Base-by-base conservation (phyloP, 2,113 vertebrate genomes). In the Rhodinocichla rosea region DNA sequence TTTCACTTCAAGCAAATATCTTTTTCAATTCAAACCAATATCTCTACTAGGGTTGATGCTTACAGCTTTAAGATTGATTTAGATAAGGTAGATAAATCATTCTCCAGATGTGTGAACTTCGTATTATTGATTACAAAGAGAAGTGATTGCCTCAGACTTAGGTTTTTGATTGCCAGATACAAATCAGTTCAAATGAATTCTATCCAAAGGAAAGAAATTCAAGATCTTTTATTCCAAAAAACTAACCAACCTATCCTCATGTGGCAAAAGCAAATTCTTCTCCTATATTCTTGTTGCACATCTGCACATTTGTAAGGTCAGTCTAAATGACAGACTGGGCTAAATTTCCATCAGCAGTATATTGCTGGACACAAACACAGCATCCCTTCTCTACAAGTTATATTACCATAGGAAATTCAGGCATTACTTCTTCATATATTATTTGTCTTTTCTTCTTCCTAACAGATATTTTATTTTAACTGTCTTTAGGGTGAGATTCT, bases 281-380 rank as follows among this genome's bases (percentile, higher is more conserved):
- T 91, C 15, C 57, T 62, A 40, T 55, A 17, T 30, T 59, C 6
- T 60, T 69, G 2, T 50, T 73, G 27, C 5, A 33, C 1, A 14
- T 67, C 17, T 28, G 35, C 26, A 40, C 1, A 5, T 37, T 70
- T 6, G 0, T 40, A 42, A 62, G 11, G 14, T 19, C 18, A 57
- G 12, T 24, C 8, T 69, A 1, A 1, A 90, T 26, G 9, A 21
- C 0, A 57, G 20, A 45, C 2, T 5, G 22, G 4, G 16, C 5
- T 77, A 69, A 77, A 35, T 75, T 90, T 87, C 47, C 12, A 13
- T 52, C 47, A 64, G 5, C 26, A 64, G 7, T 27, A 33, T 13
- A 13, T 23, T 47, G 12, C 14, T 80, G 15, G 28, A 39, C 23
- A 57, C 6, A 77, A 83, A 45, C 2, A 5, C 19, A 73, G 2